Base-by-base conservation (phyloP, 2,888 invertebrate genomes). In the Gandaritis pyraliata region DNA sequence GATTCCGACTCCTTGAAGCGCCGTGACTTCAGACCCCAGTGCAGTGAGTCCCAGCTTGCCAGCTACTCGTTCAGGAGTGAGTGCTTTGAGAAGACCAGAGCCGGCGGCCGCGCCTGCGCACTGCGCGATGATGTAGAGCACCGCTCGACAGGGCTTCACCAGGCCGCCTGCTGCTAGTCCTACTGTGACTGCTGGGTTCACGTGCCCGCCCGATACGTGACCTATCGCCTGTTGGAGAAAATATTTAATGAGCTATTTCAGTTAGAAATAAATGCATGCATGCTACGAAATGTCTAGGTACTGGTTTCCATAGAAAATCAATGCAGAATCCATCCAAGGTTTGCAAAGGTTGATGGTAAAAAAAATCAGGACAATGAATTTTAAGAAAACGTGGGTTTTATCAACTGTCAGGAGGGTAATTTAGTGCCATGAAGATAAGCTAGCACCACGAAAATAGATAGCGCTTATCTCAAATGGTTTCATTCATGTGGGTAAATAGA, bases 151-250 rank as follows among this genome's bases (percentile, higher is more conserved):
- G 0, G 96, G 87, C 71, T 96, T 95, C 55, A 97, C 95, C 76
- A 96, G 95, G 8, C 98, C 97, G 8, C 96, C 94, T 11, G 95
- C 94, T 56, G 97, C 88, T 88, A 98, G 93, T 1, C 96, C 97
- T 15, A 94, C 84, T 4, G 98, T 98, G 45, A 98, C 97, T 0
- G 98, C 98, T 1, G 98, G 98, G 93, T 98, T 98, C 65, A 98
- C 93, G 86, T 98, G 98, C 10, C 97, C 97, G 1, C 98, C 98
- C 61, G 97, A 97, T 55, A 97, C 94, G 86, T 97, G 97, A 3
- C 97, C 97, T 72, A 97, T 94, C 53, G 95, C 94, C 96, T 97
- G 87, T 53, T 64, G 47, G 58, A 10, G 58, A 58, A 62, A 29
- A 15, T 0, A 45, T 2, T n/a, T n/a, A 15, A 50, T 45, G 38